Base-by-base conservation (phyloP, 2,888 invertebrate genomes). In the Stenodema calcarata region DNA sequence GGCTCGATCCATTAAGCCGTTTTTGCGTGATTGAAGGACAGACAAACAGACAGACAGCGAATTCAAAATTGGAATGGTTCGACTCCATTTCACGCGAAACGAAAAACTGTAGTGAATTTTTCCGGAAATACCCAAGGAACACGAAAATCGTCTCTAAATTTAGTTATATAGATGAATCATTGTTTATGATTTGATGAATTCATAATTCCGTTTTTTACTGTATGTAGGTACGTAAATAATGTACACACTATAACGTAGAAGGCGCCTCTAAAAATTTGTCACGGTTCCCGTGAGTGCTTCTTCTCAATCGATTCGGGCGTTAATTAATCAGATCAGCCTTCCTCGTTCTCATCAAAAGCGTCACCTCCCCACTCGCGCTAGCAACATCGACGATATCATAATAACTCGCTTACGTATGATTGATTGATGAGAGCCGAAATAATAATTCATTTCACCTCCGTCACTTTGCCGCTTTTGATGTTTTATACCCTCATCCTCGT, bases 341-440 rank as follows among this genome's bases (percentile, higher is more conserved):
- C 41, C 73, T 35, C 73, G 35, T 35, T n/a, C 73, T 18, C 30
- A 35, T 41, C 35, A 73, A 73, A 73, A 73, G 73, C 41, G 35
- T 12, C 41, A 30, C 73, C 73, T 30, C 16, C 16, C 35, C 35
- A 0, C 23, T n/a, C 69, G 14, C 3, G 23, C 69, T 18, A 3
- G 28, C 70, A n/a, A 14, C 35, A 30, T n/a, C 69, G 54, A 69
- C 73, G 73, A 73, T 73, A 41, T 62, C 62, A 62, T 73, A 73
- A 73, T 73, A 73, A 73, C 73, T 73, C 73, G 41, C 12, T 73
- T 73, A n/a, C n/a, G n/a, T n/a, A 73, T 73, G 73, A 73, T 73
- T 73, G 73, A 73, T 73, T 41, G 73, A 73, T 41, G 73, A 41
- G 73, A 18, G 73, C 73, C 18, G 35, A 41, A 73, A 73, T 62